phyloP scores from a whole-genome alignment of 53 echinoderm and acorn worm species.

The Crossaster papposus region DNA sequence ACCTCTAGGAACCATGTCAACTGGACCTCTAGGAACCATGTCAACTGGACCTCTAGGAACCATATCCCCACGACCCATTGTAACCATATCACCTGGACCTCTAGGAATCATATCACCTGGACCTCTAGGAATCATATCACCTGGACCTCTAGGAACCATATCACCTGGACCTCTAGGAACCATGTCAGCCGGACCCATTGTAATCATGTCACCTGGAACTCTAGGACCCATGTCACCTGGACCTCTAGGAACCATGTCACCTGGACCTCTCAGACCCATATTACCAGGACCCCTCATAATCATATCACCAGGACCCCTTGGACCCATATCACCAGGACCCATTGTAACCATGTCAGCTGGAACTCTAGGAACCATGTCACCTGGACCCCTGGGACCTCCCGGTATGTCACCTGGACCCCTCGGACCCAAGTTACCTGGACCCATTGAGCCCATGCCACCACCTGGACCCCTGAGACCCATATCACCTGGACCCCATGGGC shows the following conservation, averaged over 20 bases:
- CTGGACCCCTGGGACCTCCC: conserved; percentile 43
- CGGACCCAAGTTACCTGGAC: no score
- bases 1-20: no score
- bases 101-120: conserved; percentile 25
- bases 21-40: no score
- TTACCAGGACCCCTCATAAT: neutral
- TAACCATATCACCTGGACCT: no score
- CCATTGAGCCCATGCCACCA: no score
- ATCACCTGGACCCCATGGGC: no score
- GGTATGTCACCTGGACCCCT: no score
- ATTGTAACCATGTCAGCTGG: conserved; percentile 43
- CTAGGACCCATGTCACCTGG: conserved; percentile 37
- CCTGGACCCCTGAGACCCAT: no score
- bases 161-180: conserved; percentile 39
- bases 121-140: conserved; percentile 8
- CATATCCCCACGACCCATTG: no score
- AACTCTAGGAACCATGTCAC: conserved; percentile 52
- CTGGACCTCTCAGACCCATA: neutral
- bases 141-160: conserved; percentile 38
- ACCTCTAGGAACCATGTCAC: neutral
- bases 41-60: no score
- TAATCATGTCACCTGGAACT: neutral
- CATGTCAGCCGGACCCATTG: conserved; percentile 11
- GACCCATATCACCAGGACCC: conserved; percentile 42
- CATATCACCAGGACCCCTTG: conserved; percentile 5